Percentiles rank a stretch among this genome's conserved stretches.
Evolutionary conservation across 2,797 vertebrate genomes (phyloP).

Genomic region (Schizopygopsis malacanthus): DNA sequence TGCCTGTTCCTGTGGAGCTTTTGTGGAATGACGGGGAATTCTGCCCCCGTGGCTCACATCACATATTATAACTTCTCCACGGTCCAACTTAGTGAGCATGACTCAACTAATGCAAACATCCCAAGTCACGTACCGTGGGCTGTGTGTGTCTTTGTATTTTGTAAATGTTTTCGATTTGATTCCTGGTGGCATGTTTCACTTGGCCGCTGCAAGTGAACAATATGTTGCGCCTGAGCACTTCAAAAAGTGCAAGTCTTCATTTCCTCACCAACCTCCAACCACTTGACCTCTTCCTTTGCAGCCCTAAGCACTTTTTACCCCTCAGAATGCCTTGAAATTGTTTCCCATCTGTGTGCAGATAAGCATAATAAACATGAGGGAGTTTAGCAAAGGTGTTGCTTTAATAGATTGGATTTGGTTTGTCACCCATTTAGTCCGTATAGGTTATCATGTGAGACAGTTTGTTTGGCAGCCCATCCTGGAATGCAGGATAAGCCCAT

Average conservation of each 20-base stretch:
- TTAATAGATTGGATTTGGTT: slow-evolving; percentile 2
- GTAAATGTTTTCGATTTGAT: slow-evolving; percentile 45
- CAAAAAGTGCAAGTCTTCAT: slow-evolving; percentile 55
- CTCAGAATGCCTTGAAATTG: not conserved
- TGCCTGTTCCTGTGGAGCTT: slow-evolving; percentile 75
- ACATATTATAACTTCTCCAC: slow-evolving; percentile 71
- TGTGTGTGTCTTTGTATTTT: slow-evolving; percentile 40
- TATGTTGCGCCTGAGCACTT: slow-evolving; percentile 68
- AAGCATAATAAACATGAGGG: slow-evolving; percentile 22
- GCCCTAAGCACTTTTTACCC: slow-evolving; percentile 28
- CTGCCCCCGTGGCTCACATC: slow-evolving; percentile 61
- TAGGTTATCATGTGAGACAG: not conserved
- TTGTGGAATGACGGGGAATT: slow-evolving; percentile 62
- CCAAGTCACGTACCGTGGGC: slow-evolving; percentile 11
- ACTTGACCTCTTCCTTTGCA: slow-evolving; percentile 26
- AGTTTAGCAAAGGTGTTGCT: slow-evolving; percentile 27
- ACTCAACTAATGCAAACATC: slow-evolving; percentile 33
- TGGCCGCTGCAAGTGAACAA: slow-evolving; percentile 52
- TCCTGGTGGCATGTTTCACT: slow-evolving; percentile 50
- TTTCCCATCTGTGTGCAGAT: slow-evolving; percentile 10
- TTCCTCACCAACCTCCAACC: slow-evolving; percentile 46
- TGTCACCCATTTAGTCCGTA: not conserved
- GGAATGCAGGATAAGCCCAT: slow-evolving; percentile 15
- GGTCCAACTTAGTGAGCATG: slow-evolving; percentile 78
- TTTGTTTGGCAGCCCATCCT: slow-evolving; percentile 24